Percentiles rank a stretch among this genome's conserved stretches.
These are phyloP conservation scores for Drosophila athabasca DNA, from an alignment of 1,140 invertebrate genomes.

Conservation along the genomic window DNA sequence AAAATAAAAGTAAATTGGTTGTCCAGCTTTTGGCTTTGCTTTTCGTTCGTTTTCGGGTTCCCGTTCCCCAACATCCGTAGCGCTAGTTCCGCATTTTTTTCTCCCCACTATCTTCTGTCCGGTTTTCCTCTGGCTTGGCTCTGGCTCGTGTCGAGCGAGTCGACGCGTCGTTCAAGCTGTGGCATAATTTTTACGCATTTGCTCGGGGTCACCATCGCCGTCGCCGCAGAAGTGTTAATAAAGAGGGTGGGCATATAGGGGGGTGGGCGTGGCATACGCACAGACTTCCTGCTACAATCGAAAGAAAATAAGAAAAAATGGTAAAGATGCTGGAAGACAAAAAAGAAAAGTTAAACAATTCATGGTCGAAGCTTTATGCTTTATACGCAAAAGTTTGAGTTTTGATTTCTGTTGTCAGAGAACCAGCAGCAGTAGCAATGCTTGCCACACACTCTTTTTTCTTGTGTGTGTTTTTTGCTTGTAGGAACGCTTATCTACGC, in stretches of 20 bases:
- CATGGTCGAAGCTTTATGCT: constrained; percentile 58
- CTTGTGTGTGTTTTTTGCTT: not conserved
- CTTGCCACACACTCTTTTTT: not conserved
- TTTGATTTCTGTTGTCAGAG: constrained; percentile 62
- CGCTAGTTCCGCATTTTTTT: constrained; percentile 32
- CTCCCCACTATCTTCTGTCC: constrained; percentile 16
- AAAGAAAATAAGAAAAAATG: constrained; percentile 30
- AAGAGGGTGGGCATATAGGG: not conserved
- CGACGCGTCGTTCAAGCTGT: constrained; percentile 49
- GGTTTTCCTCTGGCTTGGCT: constrained; percentile 22
- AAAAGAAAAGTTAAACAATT: constrained; percentile 51
- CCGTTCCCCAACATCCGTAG: constrained; percentile 8
- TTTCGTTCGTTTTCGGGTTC: too few relatives aligned
- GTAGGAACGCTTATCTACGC: constrained; percentile 47
- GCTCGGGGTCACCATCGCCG: constrained; percentile 18
- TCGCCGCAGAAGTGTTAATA: constrained; percentile 35
- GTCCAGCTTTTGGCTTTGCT: constrained; percentile 31
- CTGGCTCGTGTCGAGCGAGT: constrained; percentile 21
- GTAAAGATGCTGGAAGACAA: constrained; percentile 23
- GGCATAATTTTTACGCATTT: constrained; percentile 70
- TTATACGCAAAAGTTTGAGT: constrained; percentile 58
- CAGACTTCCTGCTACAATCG: constrained; percentile 32
- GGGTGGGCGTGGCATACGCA: constrained; percentile 41
- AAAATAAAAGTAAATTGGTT: constrained; percentile 68
- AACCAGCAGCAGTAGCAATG: not conserved